phyloP scores from a whole-genome alignment of 2,797 vertebrate genomes.

The Lithobates pipiens region DNA sequence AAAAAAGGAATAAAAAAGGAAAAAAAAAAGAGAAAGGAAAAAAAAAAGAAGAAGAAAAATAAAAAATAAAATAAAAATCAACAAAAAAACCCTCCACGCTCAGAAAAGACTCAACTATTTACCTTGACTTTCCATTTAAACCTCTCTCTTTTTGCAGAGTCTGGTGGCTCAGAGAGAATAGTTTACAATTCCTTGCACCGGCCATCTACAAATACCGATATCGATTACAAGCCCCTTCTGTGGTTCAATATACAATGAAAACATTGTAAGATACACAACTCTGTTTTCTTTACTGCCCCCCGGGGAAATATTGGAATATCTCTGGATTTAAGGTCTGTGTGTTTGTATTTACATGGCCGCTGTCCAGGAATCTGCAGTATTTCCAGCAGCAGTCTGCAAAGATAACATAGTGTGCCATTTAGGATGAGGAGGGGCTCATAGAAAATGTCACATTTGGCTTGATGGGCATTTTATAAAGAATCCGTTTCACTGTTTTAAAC shows the following conservation, averaged over 20 bases:
- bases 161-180: too few relatives aligned
- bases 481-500: too few relatives aligned
- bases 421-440: background rate
- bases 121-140: too few relatives aligned
- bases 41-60: too few relatives aligned
- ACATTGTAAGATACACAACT: background rate
- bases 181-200: too few relatives aligned
- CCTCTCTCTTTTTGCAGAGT: too few relatives aligned
- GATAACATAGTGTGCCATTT: slow-evolving; percentile 6
- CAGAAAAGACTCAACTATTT: too few relatives aligned
- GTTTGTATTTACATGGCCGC: slow-evolving; percentile 13
- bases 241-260: slow-evolving; percentile 8
- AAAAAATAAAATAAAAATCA: too few relatives aligned
- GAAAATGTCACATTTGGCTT: background rate
- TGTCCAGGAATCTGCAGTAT: slow-evolving; percentile 4
- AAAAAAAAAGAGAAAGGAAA: too few relatives aligned
- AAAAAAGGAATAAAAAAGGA: too few relatives aligned
- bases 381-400: background rate
- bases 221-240: background rate
- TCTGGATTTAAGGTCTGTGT: background rate
- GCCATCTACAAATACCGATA: background rate
- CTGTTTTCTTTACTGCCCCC: slow-evolving; percentile 6
- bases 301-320: slow-evolving; percentile 16
- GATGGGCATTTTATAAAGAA: too few relatives aligned
- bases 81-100: too few relatives aligned